Percentiles rank a stretch among this genome's conserved stretches.
These are phyloP conservation scores for Pedionomus torquatus DNA, from an alignment of 2,113 vertebrate species.

Conservation along the genomic window DNA sequence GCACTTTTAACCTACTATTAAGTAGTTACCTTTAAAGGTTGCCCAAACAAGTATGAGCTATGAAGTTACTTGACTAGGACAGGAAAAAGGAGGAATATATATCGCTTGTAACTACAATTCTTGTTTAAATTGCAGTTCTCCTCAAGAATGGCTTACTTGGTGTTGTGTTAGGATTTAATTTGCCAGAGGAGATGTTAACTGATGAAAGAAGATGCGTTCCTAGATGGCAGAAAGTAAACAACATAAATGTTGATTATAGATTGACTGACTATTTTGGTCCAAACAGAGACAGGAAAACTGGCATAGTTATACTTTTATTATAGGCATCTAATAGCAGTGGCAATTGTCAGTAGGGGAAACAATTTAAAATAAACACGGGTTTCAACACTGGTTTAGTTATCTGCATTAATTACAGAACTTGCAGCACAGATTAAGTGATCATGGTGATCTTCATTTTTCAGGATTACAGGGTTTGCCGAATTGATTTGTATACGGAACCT, in stretches of 20 bases:
- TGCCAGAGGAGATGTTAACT: neutral
- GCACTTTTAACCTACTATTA: neutral
- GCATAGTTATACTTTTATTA: slow-evolving; percentile 3
- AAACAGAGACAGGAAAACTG: neutral
- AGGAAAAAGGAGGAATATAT: neutral
- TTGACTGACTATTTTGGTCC: neutral
- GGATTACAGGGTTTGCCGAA: slow-evolving; percentile 89
- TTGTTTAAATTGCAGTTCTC: neutral
- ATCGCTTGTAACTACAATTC: neutral
- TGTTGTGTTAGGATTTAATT: neutral
- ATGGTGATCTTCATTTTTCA: slow-evolving; percentile 63
- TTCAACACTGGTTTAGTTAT: slow-evolving; percentile 21
- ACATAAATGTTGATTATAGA: neutral
- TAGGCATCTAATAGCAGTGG: neutral
- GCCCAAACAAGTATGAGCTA: neutral
- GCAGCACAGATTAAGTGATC: neutral
- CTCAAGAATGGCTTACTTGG: neutral
- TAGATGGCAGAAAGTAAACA: neutral
- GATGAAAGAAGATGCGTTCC: neutral
- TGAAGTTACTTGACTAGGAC: neutral
- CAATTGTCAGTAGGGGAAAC: slow-evolving; percentile 13
- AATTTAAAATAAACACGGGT: neutral
- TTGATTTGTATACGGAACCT: slow-evolving; percentile 91
- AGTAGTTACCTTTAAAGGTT: neutral
- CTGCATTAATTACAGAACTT: slow-evolving; percentile 10